These are phyloP conservation scores for Pseudococcus longispinus DNA, from an alignment of 2,888 invertebrate species.

Conservation along the genomic window DNA sequence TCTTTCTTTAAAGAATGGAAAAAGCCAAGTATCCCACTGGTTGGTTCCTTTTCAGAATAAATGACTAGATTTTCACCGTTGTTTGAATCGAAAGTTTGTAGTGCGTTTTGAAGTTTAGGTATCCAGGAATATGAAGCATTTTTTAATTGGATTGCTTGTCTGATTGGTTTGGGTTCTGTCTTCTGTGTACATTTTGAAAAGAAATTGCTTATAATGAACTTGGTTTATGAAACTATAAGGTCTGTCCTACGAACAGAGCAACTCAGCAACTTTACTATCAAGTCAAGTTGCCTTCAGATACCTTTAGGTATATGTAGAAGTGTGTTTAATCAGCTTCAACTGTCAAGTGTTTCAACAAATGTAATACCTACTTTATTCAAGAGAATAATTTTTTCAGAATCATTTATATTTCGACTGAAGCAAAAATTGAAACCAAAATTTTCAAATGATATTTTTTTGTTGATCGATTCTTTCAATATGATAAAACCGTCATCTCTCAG, in stretches of 20 bases:
- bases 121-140: background rate
- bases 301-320: too few species aligned
- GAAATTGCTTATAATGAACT: too few species aligned
- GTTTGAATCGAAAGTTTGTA: background rate
- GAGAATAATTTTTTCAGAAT: background rate
- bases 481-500: conserved; percentile 14
- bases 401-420: background rate
- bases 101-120: background rate
- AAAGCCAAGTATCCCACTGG: conserved; percentile 83
- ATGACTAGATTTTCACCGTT: conserved; percentile 68
- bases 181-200: background rate
- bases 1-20: conserved; percentile 86
- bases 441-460: background rate
- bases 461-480: background rate
- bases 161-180: background rate
- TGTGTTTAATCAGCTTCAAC: too few species aligned
- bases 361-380: background rate
- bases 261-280: too few species aligned
- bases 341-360: too few species aligned
- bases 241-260: too few species aligned
- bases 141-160: background rate
- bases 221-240: too few species aligned
- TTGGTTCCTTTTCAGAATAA: conserved; percentile 71
- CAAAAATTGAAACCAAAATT: background rate
- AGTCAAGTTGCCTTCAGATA: too few species aligned